phyloP scores from a whole-genome alignment of 37 sponge, comb jelly and placozoan species.

The Ephydatia muelleri region DNA sequence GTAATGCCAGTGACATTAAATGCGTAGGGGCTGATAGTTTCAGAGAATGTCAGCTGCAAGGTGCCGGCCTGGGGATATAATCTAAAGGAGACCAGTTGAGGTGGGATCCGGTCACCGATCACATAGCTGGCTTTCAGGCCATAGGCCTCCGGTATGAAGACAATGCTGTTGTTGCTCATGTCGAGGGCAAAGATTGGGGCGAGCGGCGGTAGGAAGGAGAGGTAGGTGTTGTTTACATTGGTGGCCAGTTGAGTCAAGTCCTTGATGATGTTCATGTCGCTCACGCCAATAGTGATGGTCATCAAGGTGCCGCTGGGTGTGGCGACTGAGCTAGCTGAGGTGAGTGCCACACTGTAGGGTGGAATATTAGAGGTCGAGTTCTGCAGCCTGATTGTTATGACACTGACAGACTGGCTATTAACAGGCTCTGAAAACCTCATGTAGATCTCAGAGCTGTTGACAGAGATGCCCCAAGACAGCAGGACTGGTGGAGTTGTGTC shows the following conservation, averaged over 20 bases:
- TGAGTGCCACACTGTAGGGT: conserved; percentile 13
- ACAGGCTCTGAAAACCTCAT: conserved; percentile 83
- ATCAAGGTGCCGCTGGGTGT: conserved; percentile 49
- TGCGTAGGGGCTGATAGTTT: conserved; percentile 72
- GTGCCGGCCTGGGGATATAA: conserved; percentile 60
- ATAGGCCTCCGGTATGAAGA: conserved; percentile 11
- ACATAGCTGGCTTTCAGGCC: conserved; percentile 53
- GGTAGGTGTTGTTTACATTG: conserved; percentile 48
- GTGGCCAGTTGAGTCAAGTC: conserved; percentile 64
- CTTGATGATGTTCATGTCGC: conserved; percentile 81
- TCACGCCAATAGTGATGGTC: conserved; percentile 43
- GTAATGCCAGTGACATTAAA: conserved; percentile 80
- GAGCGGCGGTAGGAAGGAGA: conserved; percentile 34
- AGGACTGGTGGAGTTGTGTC: conserved; percentile 78
- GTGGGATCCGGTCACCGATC: conserved; percentile 66
- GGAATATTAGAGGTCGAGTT: neutral
- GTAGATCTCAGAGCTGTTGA: conserved; percentile 64
- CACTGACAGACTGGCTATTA: conserved; percentile 44
- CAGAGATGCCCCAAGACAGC: conserved; percentile 67
- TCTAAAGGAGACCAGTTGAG: conserved; percentile 48
- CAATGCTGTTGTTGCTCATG: conserved; percentile 63
- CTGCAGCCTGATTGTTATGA: conserved; percentile 43
- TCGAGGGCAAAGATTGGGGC: conserved; percentile 52
- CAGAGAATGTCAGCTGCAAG: conserved; percentile 76
- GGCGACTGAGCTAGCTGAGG: conserved; percentile 31